phyloP scores from a whole-genome alignment of 2,113 vertebrate species.

The Passer domesticus region DNA sequence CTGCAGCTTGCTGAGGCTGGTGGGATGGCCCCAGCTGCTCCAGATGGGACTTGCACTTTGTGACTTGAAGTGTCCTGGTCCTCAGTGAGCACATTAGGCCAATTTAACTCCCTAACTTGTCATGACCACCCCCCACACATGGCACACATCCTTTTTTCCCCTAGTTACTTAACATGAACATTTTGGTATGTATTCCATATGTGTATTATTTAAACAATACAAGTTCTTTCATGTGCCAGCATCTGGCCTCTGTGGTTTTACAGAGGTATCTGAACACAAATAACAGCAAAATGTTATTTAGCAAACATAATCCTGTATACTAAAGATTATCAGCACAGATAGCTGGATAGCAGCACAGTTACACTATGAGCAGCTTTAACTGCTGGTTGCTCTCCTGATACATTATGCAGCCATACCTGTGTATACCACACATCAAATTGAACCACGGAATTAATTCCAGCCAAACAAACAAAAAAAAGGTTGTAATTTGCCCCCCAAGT shows the following conservation, averaged over 20 bases:
- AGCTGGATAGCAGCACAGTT: not conserved
- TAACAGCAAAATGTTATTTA: not conserved
- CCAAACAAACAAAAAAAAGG: not conserved
- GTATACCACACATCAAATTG: not conserved
- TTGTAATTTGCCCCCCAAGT: not conserved
- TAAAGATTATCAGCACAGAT: not conserved
- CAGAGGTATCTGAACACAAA: not conserved
- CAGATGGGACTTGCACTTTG: not conserved
- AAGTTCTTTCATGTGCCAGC: not conserved
- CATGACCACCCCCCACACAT: accelerated
- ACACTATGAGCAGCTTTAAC: not conserved
- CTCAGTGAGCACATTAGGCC: not conserved
- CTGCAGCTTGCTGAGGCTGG: not conserved
- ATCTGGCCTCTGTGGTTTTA: not conserved
- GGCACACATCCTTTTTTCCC: not conserved
- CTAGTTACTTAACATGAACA: not conserved
- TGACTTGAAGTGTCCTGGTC: not conserved
- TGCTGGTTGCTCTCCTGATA: not conserved
- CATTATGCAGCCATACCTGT: not conserved
- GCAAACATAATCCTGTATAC: not conserved
- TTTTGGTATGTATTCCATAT: not conserved
- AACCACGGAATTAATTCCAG: not conserved
- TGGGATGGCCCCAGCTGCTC: not conserved
- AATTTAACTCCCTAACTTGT: not conserved
- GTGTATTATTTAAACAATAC: not conserved